Conservation (phyloP, 2,888 invertebrate genomes). For the Hermodice carunculata region DNA sequence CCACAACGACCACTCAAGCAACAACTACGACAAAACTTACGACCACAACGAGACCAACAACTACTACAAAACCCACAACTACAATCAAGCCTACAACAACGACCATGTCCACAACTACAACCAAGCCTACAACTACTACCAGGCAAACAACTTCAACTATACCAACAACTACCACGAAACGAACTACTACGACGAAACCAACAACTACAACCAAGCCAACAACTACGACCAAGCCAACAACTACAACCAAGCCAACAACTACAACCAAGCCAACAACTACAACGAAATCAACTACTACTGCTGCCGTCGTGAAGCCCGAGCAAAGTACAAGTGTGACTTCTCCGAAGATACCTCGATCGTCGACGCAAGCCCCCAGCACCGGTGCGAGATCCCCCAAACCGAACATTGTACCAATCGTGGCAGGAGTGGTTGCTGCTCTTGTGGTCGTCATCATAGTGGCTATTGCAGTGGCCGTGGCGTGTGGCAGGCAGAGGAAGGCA, state of each 20-base stretch:
- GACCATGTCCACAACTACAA: neutral
- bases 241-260: neutral
- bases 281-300: neutral
- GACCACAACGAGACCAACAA: constrained; percentile 1
- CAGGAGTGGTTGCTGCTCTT: constrained; percentile 17
- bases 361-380: too few species aligned
- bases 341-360: too few species aligned
- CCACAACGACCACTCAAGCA: constrained; percentile 13
- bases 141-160: neutral
- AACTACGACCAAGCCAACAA: neutral
- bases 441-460: constrained; percentile 14
- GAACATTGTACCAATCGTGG: constrained; percentile 6
- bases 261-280: neutral
- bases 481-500: constrained; percentile 4
- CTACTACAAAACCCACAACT: neutral
- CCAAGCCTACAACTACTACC: neutral
- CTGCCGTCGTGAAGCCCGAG: too few species aligned
- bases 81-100: neutral
- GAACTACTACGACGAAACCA: neutral
- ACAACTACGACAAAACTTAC: constrained; percentile 3
- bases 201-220: neutral
- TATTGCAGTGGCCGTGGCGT: constrained; percentile 6
- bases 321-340: too few species aligned
- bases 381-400: neutral
- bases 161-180: neutral